Evolutionary conservation across 2,888 invertebrate species (phyloP).

Genomic region (Drosophila helvetica): DNA sequence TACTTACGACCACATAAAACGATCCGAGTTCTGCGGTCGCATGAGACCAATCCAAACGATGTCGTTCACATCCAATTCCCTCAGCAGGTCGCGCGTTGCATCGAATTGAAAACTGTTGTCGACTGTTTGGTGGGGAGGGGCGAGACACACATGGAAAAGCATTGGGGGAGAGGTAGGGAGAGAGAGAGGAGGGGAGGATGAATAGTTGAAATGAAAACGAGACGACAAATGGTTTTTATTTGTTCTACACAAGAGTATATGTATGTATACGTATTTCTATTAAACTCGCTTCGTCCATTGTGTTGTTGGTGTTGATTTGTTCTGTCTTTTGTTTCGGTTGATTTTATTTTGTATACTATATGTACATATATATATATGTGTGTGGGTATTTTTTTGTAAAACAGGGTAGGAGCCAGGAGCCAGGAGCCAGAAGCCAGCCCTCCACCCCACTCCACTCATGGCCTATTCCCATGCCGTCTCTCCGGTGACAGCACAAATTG

Average conservation of each 20-base stretch:
- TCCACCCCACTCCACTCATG: background rate
- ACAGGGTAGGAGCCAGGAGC: conserved; percentile 3
- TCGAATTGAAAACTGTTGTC: conserved; percentile 91
- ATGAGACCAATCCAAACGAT: conserved; percentile 92
- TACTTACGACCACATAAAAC: conserved; percentile 92
- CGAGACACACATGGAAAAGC: conserved; percentile 12
- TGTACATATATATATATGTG: background rate
- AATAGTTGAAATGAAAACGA: conserved; percentile 47
- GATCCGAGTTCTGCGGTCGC: conserved; percentile 88
- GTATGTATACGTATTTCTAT: conserved; percentile 61
- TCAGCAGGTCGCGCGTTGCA: conserved; percentile 90
- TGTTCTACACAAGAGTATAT: conserved; percentile 64
- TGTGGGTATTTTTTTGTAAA: background rate
- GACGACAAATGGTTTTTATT: conserved; percentile 74
- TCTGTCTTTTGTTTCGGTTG: conserved; percentile 8
- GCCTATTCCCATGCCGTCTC: background rate
- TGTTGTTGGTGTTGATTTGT: conserved; percentile 37
- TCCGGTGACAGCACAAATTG: conserved; percentile 51
- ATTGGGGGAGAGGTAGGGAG: conserved; percentile 6
- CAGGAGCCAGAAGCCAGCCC: background rate
- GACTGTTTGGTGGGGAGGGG: conserved; percentile 84
- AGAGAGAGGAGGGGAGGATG: conserved; percentile 18
- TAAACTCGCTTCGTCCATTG: conserved; percentile 67
- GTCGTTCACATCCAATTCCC: conserved; percentile 90
- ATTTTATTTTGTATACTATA: background rate